These are phyloP conservation scores for Gymnorhina tibicen DNA, from an alignment of 2,113 vertebrate genomes.

Conservation along the genomic window DNA sequence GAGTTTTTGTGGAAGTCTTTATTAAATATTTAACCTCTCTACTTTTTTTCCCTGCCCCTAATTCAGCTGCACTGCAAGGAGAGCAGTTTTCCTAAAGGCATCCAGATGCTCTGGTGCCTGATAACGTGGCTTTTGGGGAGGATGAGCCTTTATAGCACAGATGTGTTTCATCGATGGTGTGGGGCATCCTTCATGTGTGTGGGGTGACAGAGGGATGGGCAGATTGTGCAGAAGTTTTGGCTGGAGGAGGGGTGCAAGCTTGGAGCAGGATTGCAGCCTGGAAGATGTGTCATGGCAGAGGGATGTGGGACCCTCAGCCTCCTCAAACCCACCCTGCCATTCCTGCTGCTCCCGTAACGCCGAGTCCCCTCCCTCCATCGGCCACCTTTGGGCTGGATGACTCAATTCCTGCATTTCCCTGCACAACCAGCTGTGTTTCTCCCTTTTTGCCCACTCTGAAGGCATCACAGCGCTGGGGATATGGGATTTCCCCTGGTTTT, in stretches of 20 bases:
- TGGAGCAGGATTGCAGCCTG: neutral
- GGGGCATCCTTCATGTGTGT: neutral
- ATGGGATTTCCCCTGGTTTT: neutral
- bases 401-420: neutral
- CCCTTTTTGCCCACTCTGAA: neutral
- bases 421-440: neutral
- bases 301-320: neutral
- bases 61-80: neutral
- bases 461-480: rapidly evolving
- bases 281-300: neutral
- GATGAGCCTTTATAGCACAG: neutral
- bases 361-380: rapidly evolving
- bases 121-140: neutral
- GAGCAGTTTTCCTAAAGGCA: constrained; percentile 32
- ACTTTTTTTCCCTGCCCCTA: neutral
- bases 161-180: neutral
- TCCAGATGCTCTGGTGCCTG: neutral
- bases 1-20: constrained; percentile 25
- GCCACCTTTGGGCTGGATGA: neutral
- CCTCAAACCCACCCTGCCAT: neutral
- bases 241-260: neutral
- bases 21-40: constrained; percentile 74
- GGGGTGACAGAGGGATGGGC: neutral
- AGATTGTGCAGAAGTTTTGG: neutral
- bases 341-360: rapidly evolving